phyloP scores from a whole-genome alignment of 1,140 invertebrate genomes.

The Samia ricini region DNA sequence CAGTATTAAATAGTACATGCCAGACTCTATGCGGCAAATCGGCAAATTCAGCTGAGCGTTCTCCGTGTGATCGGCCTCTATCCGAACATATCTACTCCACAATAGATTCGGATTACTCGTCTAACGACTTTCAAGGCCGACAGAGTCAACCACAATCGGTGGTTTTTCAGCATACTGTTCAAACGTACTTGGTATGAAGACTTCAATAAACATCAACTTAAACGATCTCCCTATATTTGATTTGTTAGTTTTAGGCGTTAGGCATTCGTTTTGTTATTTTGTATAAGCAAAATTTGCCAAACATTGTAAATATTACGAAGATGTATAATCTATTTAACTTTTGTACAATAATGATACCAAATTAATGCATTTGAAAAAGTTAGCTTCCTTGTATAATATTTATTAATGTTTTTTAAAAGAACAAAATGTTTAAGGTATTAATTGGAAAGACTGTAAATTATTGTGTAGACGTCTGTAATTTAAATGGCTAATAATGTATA shows the following conservation, averaged over 20 bases:
- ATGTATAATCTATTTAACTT: constrained; percentile 53
- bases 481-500: constrained; percentile 70
- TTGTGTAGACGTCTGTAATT: constrained; percentile 64
- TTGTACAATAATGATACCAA: constrained; percentile 77
- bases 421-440: constrained; percentile 67
- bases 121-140: constrained; percentile 63
- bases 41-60: constrained; percentile 67
- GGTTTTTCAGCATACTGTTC: constrained; percentile 69
- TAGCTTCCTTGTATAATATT: constrained; percentile 71
- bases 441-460: constrained; percentile 76
- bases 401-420: constrained; percentile 63
- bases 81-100: constrained; percentile 92
- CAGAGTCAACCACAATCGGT: constrained; percentile 64
- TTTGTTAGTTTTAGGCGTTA: constrained; percentile 53
- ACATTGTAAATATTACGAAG: constrained; percentile 64
- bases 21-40: constrained; percentile 73
- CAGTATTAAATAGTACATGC: constrained; percentile 78
- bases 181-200: constrained; percentile 73
- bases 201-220: constrained; percentile 32
- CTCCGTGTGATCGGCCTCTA: constrained; percentile 81
- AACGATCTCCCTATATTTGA: constrained; percentile 55
- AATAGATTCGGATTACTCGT: constrained; percentile 88
- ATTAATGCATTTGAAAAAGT: constrained; percentile 70
- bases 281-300: constrained; percentile 42
- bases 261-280: constrained; percentile 50